Percentiles rank a stretch among this genome's conserved stretches.
These are phyloP conservation scores for Urosaurus nigricauda DNA, from an alignment of 2,797 vertebrate species.

Conservation along the genomic window DNA sequence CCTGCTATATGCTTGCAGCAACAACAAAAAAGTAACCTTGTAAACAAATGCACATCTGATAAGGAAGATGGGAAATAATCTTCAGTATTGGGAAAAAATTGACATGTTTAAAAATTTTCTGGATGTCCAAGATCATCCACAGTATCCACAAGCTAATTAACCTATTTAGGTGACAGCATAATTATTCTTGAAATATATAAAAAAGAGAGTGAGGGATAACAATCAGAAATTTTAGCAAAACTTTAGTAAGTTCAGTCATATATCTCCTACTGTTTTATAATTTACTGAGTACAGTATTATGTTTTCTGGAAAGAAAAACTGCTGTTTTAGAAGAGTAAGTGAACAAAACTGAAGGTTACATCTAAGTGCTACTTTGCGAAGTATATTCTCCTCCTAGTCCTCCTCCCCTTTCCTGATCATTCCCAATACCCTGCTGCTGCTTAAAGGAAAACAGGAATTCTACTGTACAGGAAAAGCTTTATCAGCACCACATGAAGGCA, in stretches of 20 bases:
- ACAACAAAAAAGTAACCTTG: constrained; percentile 37
- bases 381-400: constrained; percentile 77
- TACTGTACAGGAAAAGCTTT: constrained; percentile 99
- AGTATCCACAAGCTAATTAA: constrained; percentile 63
- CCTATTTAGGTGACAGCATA: background rate
- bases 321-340: constrained; percentile 59
- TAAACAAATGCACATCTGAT: constrained; percentile 28
- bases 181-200: constrained; percentile 63
- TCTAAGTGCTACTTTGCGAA: constrained; percentile 73
- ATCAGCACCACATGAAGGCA: constrained; percentile 97
- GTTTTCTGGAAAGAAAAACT: constrained; percentile 46
- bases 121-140: constrained; percentile 60
- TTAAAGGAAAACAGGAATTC: constrained; percentile 95
- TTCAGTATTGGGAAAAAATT: background rate
- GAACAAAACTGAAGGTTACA: constrained; percentile 72
- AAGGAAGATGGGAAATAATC: background rate
- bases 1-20: constrained; percentile 12
- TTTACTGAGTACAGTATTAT: constrained; percentile 42
- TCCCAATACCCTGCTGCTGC: constrained; percentile 86
- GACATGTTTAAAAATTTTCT: constrained; percentile 62
- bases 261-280: constrained; percentile 42
- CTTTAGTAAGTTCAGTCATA: constrained; percentile 51
- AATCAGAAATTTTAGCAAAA: constrained; percentile 50
- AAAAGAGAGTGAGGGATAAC: constrained; percentile 48
- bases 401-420: constrained; percentile 89